phyloP scores from a whole-genome alignment of 2,888 invertebrate genomes.

The Drosophila heteroneura region DNA sequence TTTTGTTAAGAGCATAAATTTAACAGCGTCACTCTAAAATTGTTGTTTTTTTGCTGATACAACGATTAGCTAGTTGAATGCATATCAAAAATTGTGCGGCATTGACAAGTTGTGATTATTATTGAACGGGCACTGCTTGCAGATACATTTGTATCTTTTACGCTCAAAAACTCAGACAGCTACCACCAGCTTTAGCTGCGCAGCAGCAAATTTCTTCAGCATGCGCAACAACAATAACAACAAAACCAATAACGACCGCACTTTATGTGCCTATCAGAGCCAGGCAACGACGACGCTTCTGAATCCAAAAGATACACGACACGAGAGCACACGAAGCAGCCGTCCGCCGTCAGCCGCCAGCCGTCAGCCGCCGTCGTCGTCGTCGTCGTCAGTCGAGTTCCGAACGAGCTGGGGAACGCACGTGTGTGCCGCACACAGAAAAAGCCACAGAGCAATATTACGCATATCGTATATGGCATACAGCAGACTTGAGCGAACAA shows the following conservation, averaged over 20 bases:
- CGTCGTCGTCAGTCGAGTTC: constrained; percentile 77
- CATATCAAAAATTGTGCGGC: constrained; percentile 44
- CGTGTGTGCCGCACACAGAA: constrained; percentile 64
- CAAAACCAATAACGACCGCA: constrained; percentile 36
- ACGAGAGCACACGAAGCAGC: constrained; percentile 43
- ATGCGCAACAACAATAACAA: constrained; percentile 52
- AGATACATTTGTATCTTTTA: constrained; percentile 60
- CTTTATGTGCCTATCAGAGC: constrained; percentile 69
- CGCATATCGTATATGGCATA: constrained; percentile 2
- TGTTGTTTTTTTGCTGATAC: constrained; percentile 13
- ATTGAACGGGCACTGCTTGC: constrained; percentile 44
- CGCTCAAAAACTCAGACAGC: constrained; percentile 49
- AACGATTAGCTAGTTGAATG: constrained; percentile 48
- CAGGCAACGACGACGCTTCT: constrained; percentile 50
- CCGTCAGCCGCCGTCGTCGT: constrained; percentile 5
- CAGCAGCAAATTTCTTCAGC: constrained; percentile 57
- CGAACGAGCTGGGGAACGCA: constrained; percentile 81
- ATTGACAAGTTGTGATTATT: constrained; percentile 72
- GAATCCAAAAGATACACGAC: constrained; percentile 42
- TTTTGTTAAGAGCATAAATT: constrained; percentile 1
- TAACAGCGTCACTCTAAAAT: constrained; percentile 20
- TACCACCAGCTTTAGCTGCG: constrained; percentile 56
- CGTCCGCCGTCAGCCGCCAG: constrained; percentile 9
- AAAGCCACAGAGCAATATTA: constrained; percentile 3
- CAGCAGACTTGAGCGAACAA: neutral